phyloP scores from a whole-genome alignment of 2,113 vertebrate species.

The Onychostruthus taczanowskii region DNA sequence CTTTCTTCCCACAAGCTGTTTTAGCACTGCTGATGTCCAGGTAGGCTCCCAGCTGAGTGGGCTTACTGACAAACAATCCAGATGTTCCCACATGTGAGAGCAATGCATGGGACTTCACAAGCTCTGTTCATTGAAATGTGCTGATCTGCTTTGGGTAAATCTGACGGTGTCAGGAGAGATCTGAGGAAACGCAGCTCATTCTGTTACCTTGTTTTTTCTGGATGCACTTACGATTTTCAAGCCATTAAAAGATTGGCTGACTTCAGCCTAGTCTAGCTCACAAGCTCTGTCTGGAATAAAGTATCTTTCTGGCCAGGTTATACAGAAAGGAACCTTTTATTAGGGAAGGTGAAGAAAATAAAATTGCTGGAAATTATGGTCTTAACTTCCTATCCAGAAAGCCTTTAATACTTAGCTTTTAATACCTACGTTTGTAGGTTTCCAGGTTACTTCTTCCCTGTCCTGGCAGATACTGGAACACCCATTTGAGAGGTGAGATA shows the following conservation, averaged over 20 bases:
- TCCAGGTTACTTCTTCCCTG: background rate
- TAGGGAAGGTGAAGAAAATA: background rate
- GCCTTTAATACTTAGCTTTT: background rate
- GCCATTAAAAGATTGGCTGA: background rate
- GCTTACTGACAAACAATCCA: background rate
- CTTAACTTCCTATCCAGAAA: background rate
- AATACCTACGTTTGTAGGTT: background rate
- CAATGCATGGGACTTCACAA: background rate
- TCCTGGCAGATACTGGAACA: background rate
- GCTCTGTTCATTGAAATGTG: background rate
- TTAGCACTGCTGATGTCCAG: background rate
- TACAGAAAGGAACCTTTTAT: background rate
- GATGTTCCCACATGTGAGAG: background rate
- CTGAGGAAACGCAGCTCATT: background rate
- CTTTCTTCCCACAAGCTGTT: background rate
- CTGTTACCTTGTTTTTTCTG: background rate
- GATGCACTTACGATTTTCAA: background rate
- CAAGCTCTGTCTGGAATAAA: background rate
- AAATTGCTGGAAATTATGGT: fast-evolving
- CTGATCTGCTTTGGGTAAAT: background rate
- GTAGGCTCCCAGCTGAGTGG: background rate
- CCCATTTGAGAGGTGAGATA: background rate
- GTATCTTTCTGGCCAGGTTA: background rate
- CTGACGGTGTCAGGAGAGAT: background rate
- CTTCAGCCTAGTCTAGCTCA: background rate